phyloP scores from a whole-genome alignment of 2,888 invertebrate genomes.

The Aleiodes alternator region DNA sequence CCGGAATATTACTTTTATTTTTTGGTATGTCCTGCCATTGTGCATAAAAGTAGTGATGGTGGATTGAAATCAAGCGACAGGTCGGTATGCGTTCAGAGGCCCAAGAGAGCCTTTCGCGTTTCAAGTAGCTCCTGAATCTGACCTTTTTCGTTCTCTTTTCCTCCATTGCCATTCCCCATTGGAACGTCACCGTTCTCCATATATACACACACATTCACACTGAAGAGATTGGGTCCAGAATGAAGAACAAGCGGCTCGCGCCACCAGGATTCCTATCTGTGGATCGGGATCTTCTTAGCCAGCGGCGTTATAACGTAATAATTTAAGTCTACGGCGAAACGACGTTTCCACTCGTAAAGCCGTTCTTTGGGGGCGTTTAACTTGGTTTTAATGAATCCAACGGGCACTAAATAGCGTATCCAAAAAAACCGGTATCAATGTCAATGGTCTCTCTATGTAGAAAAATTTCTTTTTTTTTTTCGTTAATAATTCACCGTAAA shows the following conservation, averaged over 20 bases:
- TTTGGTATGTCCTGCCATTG: not conserved
- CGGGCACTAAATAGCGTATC: constrained; percentile 55
- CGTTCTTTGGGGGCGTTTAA: constrained; percentile 63
- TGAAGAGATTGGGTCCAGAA: constrained; percentile 17
- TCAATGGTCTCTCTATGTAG: constrained; percentile 14
- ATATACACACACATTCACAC: not conserved
- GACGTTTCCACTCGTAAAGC: constrained; percentile 61
- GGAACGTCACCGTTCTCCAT: not conserved
- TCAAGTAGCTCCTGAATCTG: constrained; percentile 30
- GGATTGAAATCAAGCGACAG: constrained; percentile 42
- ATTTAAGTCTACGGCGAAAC: constrained; percentile 59
- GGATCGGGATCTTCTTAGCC: constrained; percentile 53
- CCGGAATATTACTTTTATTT: not conserved
- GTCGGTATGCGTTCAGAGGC: constrained; percentile 37
- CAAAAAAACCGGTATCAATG: constrained; percentile 22
- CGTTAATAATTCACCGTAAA: not conserved
- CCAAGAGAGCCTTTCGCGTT: constrained; percentile 34
- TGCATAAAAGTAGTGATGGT: not conserved
- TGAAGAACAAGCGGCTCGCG: constrained; percentile 36
- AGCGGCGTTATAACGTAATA: constrained; percentile 64
- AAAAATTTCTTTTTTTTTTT: not conserved
- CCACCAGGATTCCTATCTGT: constrained; percentile 53
- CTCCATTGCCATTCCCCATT: not conserved
- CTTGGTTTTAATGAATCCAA: constrained; percentile 65
- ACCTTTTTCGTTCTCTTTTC: not conserved